A percentile compares a stretch with the other conserved stretches of the same genome.
Evolutionary conservation across 2,113 vertebrate species (phyloP).

Genomic region (Spilogale gracilis): DNA sequence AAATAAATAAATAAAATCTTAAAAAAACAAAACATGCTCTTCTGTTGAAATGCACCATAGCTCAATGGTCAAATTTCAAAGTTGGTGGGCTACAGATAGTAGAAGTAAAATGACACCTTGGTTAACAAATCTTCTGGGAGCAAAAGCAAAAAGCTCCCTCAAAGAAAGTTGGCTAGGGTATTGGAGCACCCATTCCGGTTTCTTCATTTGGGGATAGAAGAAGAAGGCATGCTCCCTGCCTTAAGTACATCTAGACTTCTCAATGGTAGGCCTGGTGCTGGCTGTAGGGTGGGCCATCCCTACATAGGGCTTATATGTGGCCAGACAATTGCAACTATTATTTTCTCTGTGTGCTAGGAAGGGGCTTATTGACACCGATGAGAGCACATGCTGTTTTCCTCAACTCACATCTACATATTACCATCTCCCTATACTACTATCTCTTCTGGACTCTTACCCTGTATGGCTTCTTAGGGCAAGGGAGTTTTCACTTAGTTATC

Average conservation of each 20-base stretch:
- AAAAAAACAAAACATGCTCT: not conserved
- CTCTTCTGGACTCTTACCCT: not conserved
- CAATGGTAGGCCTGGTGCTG: not conserved
- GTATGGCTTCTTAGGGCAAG: not conserved
- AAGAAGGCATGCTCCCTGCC: not conserved
- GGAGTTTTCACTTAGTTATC: not conserved
- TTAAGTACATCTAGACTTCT: slow-evolving; percentile 6
- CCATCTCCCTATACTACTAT: not conserved
- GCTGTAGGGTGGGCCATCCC: not conserved
- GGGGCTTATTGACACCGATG: not conserved
- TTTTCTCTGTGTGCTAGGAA: not conserved
- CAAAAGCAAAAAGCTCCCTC: not conserved
- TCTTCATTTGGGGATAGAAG: not conserved
- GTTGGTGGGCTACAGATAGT: slow-evolving; percentile 36
- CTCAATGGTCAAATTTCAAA: slow-evolving; percentile 52
- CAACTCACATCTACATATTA: not conserved
- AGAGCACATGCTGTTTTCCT: not conserved
- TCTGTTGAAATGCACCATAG: slow-evolving; percentile 17
- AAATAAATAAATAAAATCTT: too few relatives aligned
- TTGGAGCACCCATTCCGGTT: not conserved
- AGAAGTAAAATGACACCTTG: slow-evolving; percentile 43
- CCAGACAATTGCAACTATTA: not conserved
- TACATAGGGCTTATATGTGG: not conserved
- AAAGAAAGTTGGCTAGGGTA: not conserved
- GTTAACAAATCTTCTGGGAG: slow-evolving; percentile 29